These are phyloP conservation scores for Tonatia bakeri DNA, from an alignment of 2,113 vertebrate genomes.

Conservation along the genomic window DNA sequence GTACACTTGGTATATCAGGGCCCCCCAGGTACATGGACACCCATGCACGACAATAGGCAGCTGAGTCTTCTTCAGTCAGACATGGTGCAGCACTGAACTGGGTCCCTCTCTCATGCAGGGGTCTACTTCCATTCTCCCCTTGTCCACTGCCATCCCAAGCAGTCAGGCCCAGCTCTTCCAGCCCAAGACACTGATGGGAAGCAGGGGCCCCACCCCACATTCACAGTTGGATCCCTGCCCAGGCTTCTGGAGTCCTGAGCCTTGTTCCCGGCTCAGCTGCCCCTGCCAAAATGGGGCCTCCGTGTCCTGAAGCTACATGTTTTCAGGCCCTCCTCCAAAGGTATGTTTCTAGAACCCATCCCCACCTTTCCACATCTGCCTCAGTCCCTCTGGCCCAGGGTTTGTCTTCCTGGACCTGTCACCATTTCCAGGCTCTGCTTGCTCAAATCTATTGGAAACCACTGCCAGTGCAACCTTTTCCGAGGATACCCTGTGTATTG, in stretches of 20 bases:
- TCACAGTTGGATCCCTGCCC: neutral
- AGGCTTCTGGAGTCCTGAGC: neutral
- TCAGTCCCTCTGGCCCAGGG: neutral
- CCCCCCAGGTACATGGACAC: neutral
- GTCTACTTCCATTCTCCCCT: neutral
- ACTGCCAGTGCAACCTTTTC: neutral
- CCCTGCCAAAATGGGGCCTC: neutral
- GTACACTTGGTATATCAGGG: neutral
- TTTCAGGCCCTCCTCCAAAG: neutral
- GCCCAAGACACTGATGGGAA: neutral
- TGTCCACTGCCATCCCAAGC: neutral
- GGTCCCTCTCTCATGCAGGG: neutral
- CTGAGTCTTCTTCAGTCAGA: neutral
- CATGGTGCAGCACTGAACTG: neutral
- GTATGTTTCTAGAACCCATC: neutral
- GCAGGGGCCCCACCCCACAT: neutral
- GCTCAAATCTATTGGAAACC: neutral
- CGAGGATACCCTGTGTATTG: neutral
- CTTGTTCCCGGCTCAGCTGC: neutral
- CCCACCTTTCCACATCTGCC: neutral
- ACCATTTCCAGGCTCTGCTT: neutral
- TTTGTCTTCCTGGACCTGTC: neutral
- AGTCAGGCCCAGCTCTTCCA: neutral
- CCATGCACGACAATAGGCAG: fast-evolving
- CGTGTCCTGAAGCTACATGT: neutral